These are phyloP conservation scores for Lasioglossum leucozonium DNA, from an alignment of 2,888 invertebrate genomes.

Conservation along the genomic window DNA sequence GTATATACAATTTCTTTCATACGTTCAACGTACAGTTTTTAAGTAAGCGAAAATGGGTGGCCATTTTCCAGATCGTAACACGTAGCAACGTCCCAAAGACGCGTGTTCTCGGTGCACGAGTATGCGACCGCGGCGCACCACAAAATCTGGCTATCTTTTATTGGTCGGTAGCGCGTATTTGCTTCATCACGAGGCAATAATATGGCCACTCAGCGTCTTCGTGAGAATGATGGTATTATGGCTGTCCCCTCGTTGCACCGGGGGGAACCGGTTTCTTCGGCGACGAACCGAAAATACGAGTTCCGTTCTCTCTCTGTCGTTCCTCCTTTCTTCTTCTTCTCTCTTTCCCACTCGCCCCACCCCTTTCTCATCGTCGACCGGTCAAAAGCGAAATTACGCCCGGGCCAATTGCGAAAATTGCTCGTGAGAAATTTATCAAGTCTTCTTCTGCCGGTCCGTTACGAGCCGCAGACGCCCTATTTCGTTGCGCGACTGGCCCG, in stretches of 20 bases:
- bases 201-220: conserved; percentile 69
- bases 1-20: neutral
- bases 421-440: conserved; percentile 55
- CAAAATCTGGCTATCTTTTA: conserved; percentile 69
- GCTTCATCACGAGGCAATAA: conserved; percentile 69
- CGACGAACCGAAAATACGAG: conserved; percentile 58
- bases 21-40: neutral
- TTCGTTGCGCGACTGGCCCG: neutral
- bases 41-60: neutral
- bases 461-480: neutral
- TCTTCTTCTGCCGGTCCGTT: neutral
- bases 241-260: conserved; percentile 60
- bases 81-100: neutral
- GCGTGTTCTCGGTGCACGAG: neutral
- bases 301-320: neutral
- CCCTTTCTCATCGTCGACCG: conserved; percentile 8
- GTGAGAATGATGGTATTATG: conserved; percentile 70
- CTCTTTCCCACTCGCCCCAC: neutral
- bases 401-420: conserved; percentile 64
- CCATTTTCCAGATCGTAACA: neutral
- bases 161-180: conserved; percentile 70
- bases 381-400: conserved; percentile 59
- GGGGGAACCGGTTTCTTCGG: conserved; percentile 62
- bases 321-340: too few relatives aligned
- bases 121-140: conserved; percentile 10